These are phyloP conservation scores for Oryctes rhinoceros DNA, from an alignment of 1,140 invertebrate genomes.

Conservation along the genomic window DNA sequence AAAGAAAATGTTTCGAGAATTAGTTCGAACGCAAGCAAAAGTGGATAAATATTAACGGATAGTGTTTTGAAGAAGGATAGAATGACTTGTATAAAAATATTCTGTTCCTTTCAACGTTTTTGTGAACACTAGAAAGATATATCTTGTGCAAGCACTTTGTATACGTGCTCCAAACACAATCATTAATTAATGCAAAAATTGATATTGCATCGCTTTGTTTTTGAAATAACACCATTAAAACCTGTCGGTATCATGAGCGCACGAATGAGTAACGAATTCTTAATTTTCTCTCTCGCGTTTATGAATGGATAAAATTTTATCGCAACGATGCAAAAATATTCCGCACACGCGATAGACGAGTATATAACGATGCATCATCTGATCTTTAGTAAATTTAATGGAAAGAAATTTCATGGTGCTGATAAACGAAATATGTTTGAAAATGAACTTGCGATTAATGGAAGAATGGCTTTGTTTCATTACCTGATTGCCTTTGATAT, in stretches of 20 bases:
- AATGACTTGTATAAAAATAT: too few species aligned
- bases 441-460: neutral
- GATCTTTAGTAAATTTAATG: conserved; percentile 7
- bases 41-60: too few species aligned
- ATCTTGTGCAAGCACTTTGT: too few species aligned
- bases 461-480: conserved; percentile 6
- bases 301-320: conserved; percentile 25
- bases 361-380: neutral
- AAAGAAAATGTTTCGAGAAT: too few species aligned
- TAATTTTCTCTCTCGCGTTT: conserved; percentile 20
- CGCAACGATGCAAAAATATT: conserved; percentile 1
- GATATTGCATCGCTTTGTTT: neutral
- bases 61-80: too few species aligned
- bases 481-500: neutral
- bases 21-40: too few species aligned
- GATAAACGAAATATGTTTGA: conserved; percentile 6
- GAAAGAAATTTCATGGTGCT: conserved; percentile 13
- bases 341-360: neutral
- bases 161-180: too few species aligned
- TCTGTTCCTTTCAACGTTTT: too few species aligned
- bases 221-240: neutral
- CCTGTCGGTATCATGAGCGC: neutral
- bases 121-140: too few species aligned
- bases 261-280: neutral
- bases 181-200: too few species aligned